phyloP scores from a whole-genome alignment of 2,797 vertebrate species.

The Poecilia picta region DNA sequence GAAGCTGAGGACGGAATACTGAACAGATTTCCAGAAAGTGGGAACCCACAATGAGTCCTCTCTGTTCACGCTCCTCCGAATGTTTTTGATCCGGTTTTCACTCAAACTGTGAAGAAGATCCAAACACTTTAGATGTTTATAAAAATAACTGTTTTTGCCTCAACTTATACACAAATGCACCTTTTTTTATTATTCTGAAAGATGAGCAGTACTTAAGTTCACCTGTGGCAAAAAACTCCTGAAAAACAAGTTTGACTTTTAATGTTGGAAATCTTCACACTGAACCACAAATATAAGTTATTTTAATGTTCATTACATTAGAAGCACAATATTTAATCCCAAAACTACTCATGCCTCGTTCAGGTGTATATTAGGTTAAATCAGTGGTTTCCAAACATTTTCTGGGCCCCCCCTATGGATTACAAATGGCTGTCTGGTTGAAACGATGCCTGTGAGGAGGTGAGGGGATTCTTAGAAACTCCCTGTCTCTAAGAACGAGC shows the following conservation, averaged over 20 bases:
- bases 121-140: background rate
- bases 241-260: background rate
- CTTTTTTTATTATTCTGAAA: background rate
- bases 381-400: too few relatives aligned
- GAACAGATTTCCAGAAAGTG: conserved; percentile 51
- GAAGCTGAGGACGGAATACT: conserved; percentile 53
- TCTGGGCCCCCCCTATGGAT: too few relatives aligned
- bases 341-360: background rate
- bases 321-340: background rate
- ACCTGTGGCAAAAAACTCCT: background rate
- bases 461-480: too few relatives aligned
- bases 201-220: background rate
- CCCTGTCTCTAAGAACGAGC: too few relatives aligned
- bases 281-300: background rate
- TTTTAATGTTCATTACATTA: background rate
- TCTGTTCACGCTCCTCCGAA: background rate
- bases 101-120: background rate
- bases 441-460: too few relatives aligned
- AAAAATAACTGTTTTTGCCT: background rate
- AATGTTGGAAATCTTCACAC: background rate
- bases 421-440: too few relatives aligned
- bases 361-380: background rate
- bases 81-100: conserved; percentile 6
- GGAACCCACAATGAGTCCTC: conserved; percentile 49
- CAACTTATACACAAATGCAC: background rate